Conservation (phyloP, 2,113 vertebrate genomes). For the Xenopus borealis region DNA sequence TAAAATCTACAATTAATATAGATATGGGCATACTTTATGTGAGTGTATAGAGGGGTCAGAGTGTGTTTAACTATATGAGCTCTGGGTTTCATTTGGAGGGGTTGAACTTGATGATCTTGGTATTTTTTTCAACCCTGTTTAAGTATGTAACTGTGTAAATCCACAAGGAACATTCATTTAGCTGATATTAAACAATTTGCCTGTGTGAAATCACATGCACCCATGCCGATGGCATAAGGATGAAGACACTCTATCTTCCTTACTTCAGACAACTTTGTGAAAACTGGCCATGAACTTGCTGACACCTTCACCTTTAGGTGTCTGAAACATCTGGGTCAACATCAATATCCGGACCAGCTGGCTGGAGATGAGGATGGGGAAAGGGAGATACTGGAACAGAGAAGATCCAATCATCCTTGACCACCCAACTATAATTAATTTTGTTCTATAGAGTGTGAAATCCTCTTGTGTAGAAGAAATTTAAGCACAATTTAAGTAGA, state of each 20-base stretch:
- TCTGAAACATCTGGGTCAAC: slow-evolving; percentile 51
- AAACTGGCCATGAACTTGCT: slow-evolving; percentile 55
- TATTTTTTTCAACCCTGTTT: no score
- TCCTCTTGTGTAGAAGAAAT: slow-evolving; percentile 5
- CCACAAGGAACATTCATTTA: slow-evolving; percentile 10
- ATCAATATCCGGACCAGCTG: slow-evolving; percentile 61
- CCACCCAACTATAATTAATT: slow-evolving; percentile 23
- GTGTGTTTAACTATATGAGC: no score
- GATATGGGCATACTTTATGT: no score
- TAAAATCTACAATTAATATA: no score
- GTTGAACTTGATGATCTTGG: no score
- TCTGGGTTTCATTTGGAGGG: no score
- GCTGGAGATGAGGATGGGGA: slow-evolving; percentile 15
- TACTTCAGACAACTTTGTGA: slow-evolving; percentile 19
- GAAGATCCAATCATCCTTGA: slow-evolving; percentile 12
- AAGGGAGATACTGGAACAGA: slow-evolving; percentile 26
- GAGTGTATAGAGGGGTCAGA: no score
- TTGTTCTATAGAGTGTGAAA: slow-evolving; percentile 35
- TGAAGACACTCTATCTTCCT: slow-evolving; percentile 42
- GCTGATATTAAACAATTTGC: slow-evolving; percentile 59
- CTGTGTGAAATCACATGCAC: slow-evolving; percentile 54
- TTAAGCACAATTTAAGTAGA: background rate
- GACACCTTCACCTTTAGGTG: slow-evolving; percentile 44
- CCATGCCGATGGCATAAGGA: slow-evolving; percentile 49
- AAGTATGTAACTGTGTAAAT: no score